Percentiles rank a stretch among this genome's conserved stretches.
Evolutionary conservation across 1,140 invertebrate genomes (phyloP).

Genomic region (Daktulosphaira vitifoliae): DNA sequence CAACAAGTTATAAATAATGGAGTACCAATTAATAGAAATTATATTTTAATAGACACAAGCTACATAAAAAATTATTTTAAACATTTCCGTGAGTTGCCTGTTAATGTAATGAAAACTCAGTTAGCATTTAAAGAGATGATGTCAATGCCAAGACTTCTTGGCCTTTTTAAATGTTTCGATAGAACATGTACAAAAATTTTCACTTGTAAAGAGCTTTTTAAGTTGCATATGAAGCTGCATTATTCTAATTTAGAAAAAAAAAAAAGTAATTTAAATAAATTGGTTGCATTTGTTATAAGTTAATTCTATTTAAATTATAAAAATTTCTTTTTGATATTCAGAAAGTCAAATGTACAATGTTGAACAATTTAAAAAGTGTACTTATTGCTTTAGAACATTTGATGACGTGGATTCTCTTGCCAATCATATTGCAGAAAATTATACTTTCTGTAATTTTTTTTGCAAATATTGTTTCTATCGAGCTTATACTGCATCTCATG

Average conservation of each 20-base stretch:
- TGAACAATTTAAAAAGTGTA: constrained; percentile 21
- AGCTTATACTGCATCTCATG: constrained; percentile 6
- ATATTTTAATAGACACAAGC: constrained; percentile 1
- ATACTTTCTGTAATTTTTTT: constrained; percentile 11
- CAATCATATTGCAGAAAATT: constrained; percentile 1
- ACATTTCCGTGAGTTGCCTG: background rate
- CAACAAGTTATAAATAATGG: constrained; percentile 12
- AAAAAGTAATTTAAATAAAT: constrained; percentile 14
- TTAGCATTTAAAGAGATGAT: constrained; percentile 5
- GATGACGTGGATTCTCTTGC: constrained; percentile 8
- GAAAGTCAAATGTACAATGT: background rate
- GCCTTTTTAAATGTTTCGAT: constrained; percentile 27
- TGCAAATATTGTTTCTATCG: constrained; percentile 21
- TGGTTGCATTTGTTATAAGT: background rate
- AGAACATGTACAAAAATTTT: constrained; percentile 18
- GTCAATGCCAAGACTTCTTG: background rate
- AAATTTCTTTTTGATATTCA: background rate
- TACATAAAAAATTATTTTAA: constrained; percentile 2
- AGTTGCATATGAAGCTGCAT: constrained; percentile 17
- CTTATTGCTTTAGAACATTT: constrained; percentile 9
- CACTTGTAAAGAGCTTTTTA: background rate
- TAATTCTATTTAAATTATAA: background rate
- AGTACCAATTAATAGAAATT: background rate
- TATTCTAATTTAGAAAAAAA: constrained; percentile 14
- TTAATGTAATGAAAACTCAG: constrained; percentile 11